phyloP scores from a whole-genome alignment of 2,888 invertebrate genomes.

The Catonia carolina region DNA sequence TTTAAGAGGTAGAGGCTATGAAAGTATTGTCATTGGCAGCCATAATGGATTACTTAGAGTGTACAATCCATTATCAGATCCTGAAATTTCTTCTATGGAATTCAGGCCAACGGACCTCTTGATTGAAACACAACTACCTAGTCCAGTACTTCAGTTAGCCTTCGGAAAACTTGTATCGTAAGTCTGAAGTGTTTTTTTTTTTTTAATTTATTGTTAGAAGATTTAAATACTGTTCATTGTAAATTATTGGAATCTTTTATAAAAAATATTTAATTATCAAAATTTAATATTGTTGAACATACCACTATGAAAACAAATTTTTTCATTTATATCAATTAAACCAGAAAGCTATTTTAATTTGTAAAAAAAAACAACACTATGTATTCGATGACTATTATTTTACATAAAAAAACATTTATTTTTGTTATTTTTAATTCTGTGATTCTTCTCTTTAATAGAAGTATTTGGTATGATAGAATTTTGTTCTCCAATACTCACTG shows the following conservation, averaged over 20 bases:
- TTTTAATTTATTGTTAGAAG: conserved; percentile 2
- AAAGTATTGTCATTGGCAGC: conserved; percentile 70
- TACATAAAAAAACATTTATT: too few relatives aligned
- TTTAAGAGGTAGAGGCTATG: conserved; percentile 40
- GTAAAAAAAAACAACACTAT: too few relatives aligned
- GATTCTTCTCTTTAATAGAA: too few relatives aligned
- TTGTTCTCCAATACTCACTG: too few relatives aligned
- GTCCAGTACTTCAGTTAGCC: conserved; percentile 73
- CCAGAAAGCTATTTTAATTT: too few relatives aligned
- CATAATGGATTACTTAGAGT: conserved; percentile 75
- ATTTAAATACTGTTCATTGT: background rate
- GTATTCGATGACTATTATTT: too few relatives aligned
- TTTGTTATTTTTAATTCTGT: too few relatives aligned
- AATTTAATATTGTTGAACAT: too few relatives aligned
- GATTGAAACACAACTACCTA: conserved; percentile 66
- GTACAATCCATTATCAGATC: conserved; percentile 52
- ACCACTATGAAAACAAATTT: too few relatives aligned
- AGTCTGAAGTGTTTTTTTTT: conserved; percentile 41
- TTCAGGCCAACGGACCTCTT: conserved; percentile 59
- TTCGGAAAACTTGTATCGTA: conserved; percentile 81
- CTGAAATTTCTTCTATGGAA: conserved; percentile 34
- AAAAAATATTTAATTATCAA: too few relatives aligned
- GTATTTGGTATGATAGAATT: too few relatives aligned
- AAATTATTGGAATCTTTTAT: background rate
- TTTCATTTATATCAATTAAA: too few relatives aligned